Base-by-base conservation (phyloP, 1,140 invertebrate genomes). In the Listronotus oregonensis region DNA sequence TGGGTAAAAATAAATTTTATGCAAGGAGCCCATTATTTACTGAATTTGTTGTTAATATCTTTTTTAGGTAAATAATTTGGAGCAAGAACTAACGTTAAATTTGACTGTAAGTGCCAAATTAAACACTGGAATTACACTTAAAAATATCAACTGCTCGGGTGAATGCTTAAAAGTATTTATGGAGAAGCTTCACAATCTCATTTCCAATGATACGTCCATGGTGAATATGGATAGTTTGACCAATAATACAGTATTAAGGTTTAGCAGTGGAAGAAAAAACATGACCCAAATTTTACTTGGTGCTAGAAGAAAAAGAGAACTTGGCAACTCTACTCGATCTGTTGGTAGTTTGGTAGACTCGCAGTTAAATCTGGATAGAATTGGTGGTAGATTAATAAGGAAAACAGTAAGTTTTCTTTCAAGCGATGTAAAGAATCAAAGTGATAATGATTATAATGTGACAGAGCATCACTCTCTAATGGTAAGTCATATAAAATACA, bases 101-200 rank as follows among this genome's bases (percentile, higher is more conserved):
- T 71, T 81, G 8, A 74, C 72, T 43, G 32, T 81, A 10, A 76
- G 76, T 55, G 78, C 78, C 5, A 80, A 76, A 18, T 71, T 81
- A 21, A 78, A 81, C 62, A 77, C 79, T 17, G 80, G 79, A 40
- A 76, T 80, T n/a, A 81, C 79, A 1, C 74, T 80, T 17, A 79
- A 76, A 15, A 67, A 59, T 17, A 44, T 49, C 3, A 55, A 51
- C 18, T 70, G 69, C 56, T 18, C 44, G 6, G 69, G 54, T 1
- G 37, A 64, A 21, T 70, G 69, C 49, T 32, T 65, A n/a, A 51
- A 54, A 46, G 21, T 14, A 14, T 50, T 65, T n/a, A 32, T 65
- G 12, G 47, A 21, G 3, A 59, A 44, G 17, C 12, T 65, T 11
- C 46, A 65, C 11, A 11, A 52, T 3, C 15, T 62, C 6, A 56